Conservation (phyloP, 2,888 invertebrate species). For the Drosophila eohydei region DNA sequence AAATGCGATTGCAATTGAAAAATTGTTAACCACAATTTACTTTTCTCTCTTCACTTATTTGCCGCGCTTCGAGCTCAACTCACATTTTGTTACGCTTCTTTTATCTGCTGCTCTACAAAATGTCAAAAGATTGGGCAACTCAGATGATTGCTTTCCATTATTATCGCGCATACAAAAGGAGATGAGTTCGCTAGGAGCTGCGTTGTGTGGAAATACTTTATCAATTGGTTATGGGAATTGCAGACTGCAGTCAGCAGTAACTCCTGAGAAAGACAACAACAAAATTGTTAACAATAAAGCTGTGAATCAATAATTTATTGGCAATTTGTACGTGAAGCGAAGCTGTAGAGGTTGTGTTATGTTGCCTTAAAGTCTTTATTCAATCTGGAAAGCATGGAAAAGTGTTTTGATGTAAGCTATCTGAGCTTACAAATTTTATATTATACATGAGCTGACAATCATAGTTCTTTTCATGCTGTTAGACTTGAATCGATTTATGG, state of each 20-base stretch:
- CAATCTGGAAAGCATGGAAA: background rate
- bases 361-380: background rate
- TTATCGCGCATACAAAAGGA: constrained; percentile 41
- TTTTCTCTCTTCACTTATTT: constrained; percentile 1
- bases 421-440: too few species aligned
- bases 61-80: background rate
- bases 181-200: constrained; percentile 31
- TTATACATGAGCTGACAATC: too few species aligned
- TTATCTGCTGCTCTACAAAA: constrained; percentile 49
- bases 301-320: constrained; percentile 12
- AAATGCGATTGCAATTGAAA: constrained; percentile 69
- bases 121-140: constrained; percentile 67
- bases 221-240: constrained; percentile 33
- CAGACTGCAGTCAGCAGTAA: background rate
- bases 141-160: constrained; percentile 36
- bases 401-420: background rate
- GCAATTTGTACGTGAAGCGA: background rate
- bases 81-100: constrained; percentile 37
- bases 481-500: background rate
- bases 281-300: background rate
- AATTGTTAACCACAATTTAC: constrained; percentile 62
- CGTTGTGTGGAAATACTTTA: constrained; percentile 23
- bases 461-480: too few species aligned
- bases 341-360: background rate
- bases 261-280: constrained; percentile 7